A percentile compares a stretch with the other conserved stretches of the same genome.
Evolutionary conservation across 2,797 vertebrate species (phyloP).

Genomic region (Telmatherina bonti): DNA sequence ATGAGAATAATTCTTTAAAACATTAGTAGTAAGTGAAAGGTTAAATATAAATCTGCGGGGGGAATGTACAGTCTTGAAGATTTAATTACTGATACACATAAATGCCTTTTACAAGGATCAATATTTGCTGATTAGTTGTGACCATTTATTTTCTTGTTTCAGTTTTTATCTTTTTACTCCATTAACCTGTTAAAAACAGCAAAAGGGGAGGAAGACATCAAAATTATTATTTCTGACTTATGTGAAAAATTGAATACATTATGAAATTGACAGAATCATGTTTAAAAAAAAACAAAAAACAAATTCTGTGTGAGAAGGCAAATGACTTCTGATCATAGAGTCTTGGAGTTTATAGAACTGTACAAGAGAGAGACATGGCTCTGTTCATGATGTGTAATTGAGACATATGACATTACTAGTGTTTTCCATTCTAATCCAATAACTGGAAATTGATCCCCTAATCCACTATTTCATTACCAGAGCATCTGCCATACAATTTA

Average conservation of each 20-base stretch:
- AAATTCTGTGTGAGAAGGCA: conserved; percentile 27
- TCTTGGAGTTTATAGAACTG: not conserved
- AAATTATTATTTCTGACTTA: not conserved
- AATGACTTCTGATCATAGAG: not conserved
- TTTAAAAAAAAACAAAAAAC: conserved; percentile 16
- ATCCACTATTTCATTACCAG: conserved; percentile 23
- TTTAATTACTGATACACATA: not conserved
- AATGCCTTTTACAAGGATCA: conserved; percentile 35
- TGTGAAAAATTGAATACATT: not conserved
- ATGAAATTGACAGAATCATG: not conserved
- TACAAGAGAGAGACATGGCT: conserved; percentile 2
- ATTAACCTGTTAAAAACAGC: conserved; percentile 2
- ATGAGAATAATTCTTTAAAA: not conserved
- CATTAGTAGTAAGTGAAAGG: not conserved
- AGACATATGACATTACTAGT: conserved; percentile 36
- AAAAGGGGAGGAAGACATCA: not conserved
- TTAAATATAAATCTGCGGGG: not conserved
- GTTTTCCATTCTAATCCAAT: conserved; percentile 14
- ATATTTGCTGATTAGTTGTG: conserved; percentile 33
- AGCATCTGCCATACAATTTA: conserved; percentile 3
- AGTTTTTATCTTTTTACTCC: conserved; percentile 5
- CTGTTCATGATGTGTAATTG: conserved; percentile 27
- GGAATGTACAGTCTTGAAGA: not conserved
- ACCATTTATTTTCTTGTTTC: conserved; percentile 18
- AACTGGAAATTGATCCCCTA: conserved; percentile 51